Evolutionary conservation across 2,113 vertebrate genomes (phyloP).

Genomic region (Hymenochirus boettgeri): DNA sequence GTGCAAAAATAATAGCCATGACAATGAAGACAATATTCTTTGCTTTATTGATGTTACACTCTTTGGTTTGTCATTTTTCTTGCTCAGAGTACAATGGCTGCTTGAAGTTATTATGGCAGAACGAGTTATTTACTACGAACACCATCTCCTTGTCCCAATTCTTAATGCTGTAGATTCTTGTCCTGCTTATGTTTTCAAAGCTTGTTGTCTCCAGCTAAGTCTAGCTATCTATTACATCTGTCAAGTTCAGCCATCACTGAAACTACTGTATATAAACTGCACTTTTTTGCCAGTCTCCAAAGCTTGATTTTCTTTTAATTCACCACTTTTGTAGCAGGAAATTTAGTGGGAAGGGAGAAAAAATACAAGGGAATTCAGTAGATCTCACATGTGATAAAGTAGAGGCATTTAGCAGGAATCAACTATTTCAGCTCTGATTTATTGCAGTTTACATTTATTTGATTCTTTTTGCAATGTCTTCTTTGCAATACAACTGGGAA

Average conservation of each 20-base stretch:
- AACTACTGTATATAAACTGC: constrained; percentile 22
- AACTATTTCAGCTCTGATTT: neutral
- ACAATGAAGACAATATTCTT: constrained; percentile 59
- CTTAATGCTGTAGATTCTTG: no score
- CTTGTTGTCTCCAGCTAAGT: constrained; percentile 43
- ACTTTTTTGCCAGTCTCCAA: constrained; percentile 34
- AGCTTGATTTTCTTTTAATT: constrained; percentile 12
- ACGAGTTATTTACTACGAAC: constrained; percentile 30
- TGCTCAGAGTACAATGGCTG: constrained; percentile 20
- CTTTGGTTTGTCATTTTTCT: constrained; percentile 47
- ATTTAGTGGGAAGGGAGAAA: constrained; percentile 6
- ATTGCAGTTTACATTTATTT: no score
- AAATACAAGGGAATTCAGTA: constrained; percentile 1
- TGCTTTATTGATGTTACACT: constrained; percentile 50
- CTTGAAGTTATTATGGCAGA: constrained; percentile 39
- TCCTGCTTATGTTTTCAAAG: constrained; percentile 34
- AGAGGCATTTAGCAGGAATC: constrained; percentile 11
- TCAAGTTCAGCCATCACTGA: constrained; percentile 43
- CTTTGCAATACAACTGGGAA: no score
- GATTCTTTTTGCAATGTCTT: no score
- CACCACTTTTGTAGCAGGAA: constrained; percentile 28
- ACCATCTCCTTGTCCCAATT: constrained; percentile 43
- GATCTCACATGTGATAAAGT: neutral
- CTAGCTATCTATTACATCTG: constrained; percentile 40
- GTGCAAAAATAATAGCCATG: constrained; percentile 53